These are phyloP conservation scores for Nymphalis urticae DNA, from an alignment of 2,888 invertebrate species.

Conservation along the genomic window DNA sequence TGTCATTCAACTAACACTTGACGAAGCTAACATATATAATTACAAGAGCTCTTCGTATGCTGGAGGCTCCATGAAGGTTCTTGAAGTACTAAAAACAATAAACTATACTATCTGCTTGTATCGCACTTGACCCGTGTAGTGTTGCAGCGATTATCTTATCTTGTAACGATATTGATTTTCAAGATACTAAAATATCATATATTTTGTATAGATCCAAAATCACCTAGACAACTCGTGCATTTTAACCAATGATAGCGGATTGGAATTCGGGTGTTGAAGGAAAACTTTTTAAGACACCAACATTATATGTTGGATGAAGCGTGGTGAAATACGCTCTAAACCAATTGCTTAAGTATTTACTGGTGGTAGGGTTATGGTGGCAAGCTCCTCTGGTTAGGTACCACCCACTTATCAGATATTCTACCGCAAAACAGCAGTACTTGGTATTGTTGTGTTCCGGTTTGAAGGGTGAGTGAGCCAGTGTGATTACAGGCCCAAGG, in stretches of 20 bases:
- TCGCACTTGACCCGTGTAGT: constrained; percentile 27
- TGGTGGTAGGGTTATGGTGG: too few relatives aligned
- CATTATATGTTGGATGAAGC: too few relatives aligned
- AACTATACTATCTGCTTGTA: constrained; percentile 11
- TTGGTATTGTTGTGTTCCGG: too few relatives aligned
- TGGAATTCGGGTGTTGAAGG: too few relatives aligned
- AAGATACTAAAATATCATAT: neutral
- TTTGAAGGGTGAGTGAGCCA: too few relatives aligned
- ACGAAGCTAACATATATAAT: constrained; percentile 7
- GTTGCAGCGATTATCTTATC: constrained; percentile 28
- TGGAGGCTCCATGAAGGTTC: neutral
- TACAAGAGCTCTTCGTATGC: constrained; percentile 14
- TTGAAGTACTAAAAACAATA: constrained; percentile 26
- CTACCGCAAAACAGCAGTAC: too few relatives aligned
- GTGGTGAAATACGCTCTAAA: too few relatives aligned
- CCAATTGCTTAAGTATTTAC: too few relatives aligned
- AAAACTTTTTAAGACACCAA: too few relatives aligned
- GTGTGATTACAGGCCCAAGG: too few relatives aligned
- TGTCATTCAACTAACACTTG: neutral
- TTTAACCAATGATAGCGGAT: neutral
- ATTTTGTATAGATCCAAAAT: neutral
- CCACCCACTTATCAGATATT: too few relatives aligned
- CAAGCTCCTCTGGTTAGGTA: too few relatives aligned
- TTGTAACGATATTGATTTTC: constrained; percentile 34
- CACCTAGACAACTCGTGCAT: neutral